phyloP scores from a whole-genome alignment of 2,888 invertebrate genomes.

The Pyralis farinalis region DNA sequence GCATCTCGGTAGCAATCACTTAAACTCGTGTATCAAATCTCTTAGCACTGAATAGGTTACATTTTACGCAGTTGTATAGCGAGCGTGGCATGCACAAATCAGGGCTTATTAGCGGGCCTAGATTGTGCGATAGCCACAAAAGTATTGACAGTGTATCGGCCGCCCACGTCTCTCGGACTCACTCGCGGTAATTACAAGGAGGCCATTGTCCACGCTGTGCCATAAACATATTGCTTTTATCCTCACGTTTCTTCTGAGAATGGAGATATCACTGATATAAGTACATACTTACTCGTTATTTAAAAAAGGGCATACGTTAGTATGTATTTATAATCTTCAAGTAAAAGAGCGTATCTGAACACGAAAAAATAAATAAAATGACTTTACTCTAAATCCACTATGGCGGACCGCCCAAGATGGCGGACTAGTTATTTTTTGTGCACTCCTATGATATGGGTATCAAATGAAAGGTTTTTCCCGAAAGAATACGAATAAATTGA shows the following conservation, averaged over 20 bases:
- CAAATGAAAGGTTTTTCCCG: no score
- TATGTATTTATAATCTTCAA: no score
- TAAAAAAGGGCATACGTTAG: conserved; percentile 6
- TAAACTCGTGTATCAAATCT: no score
- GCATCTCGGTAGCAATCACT: no score
- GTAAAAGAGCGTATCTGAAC: no score
- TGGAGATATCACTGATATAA: neutral
- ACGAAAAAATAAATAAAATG: no score
- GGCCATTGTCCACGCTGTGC: conserved; percentile 10
- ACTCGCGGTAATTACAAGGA: conserved; percentile 9
- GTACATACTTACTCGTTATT: neutral
- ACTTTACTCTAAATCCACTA: no score
- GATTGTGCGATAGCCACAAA: conserved; percentile 46
- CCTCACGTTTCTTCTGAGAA: neutral
- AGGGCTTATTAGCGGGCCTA: conserved; percentile 43
- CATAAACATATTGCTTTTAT: conserved; percentile 9
- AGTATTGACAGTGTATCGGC: conserved; percentile 23
- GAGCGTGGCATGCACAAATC: conserved; percentile 29
- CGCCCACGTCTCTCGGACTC: conserved; percentile 19
- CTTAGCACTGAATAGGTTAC: no score
- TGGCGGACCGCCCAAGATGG: no score
- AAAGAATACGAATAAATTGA: no score
- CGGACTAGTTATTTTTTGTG: no score
- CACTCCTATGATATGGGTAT: no score
- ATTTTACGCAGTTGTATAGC: neutral